phyloP scores from a whole-genome alignment of 2,113 vertebrate genomes.

The Antidorcas marsupialis region DNA sequence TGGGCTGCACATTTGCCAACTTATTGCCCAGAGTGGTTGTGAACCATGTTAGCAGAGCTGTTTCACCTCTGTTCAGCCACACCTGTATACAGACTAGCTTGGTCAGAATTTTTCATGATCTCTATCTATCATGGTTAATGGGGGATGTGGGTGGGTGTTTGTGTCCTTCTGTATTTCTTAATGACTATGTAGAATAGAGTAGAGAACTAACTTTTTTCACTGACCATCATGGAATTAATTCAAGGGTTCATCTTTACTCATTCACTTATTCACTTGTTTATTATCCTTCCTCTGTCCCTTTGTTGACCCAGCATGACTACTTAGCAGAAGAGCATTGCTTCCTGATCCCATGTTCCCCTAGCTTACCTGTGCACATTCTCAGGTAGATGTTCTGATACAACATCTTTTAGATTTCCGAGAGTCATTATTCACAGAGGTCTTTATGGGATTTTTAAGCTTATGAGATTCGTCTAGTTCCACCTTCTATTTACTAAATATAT shows the following conservation, averaged over 20 bases:
- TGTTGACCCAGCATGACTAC: not conserved
- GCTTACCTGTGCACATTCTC: not conserved
- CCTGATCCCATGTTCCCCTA: too few species aligned
- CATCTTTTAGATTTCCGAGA: not conserved
- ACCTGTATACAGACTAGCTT: not conserved
- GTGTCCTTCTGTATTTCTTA: not conserved
- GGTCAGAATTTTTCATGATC: not conserved
- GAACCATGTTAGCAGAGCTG: too few species aligned
- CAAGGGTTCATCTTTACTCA: not conserved
- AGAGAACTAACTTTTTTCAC: not conserved
- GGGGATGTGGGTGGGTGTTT: not conserved
- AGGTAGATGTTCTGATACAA: not conserved
- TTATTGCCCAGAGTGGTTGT: not conserved
- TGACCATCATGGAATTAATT: not conserved
- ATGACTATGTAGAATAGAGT: not conserved
- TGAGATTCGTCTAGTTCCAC: not conserved
- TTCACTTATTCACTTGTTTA: not conserved
- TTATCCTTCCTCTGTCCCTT: not conserved
- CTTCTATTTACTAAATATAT: constrained; percentile 1
- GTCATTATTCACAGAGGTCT: not conserved
- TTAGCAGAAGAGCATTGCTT: not conserved
- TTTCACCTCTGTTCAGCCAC: not conserved
- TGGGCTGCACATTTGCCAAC: not conserved
- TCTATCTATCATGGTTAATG: rapidly evolving
- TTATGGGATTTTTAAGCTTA: not conserved